These are phyloP conservation scores for Geophilus truncorum DNA, from an alignment of 2,888 invertebrate genomes.

Conservation along the genomic window DNA sequence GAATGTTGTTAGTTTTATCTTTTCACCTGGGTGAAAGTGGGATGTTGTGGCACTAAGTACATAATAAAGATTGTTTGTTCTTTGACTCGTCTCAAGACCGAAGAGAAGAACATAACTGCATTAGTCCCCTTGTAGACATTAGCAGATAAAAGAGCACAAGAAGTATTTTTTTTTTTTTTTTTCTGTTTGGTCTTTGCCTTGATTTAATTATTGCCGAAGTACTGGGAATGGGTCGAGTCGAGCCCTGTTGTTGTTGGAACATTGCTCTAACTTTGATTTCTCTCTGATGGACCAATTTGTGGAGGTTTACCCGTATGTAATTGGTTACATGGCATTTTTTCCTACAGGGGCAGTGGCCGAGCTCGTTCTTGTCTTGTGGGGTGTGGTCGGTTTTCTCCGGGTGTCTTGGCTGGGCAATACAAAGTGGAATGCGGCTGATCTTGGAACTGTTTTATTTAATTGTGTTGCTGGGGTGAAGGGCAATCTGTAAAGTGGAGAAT, in stretches of 20 bases:
- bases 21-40: not conserved
- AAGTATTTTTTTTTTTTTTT: not conserved
- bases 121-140: conserved; percentile 8
- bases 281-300: conserved; percentile 12
- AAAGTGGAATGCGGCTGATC: too few relatives aligned
- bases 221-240: not conserved
- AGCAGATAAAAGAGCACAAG: not conserved
- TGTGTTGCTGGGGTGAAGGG: too few relatives aligned
- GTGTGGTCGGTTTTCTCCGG: too few relatives aligned
- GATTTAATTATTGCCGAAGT: not conserved
- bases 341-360: not conserved
- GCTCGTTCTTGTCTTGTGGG: not conserved
- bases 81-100: conserved; percentile 5
- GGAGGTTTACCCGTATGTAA: conserved; percentile 11
- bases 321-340: not conserved
- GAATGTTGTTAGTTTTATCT: conserved; percentile 18
- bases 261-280: conserved; percentile 6
- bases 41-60: conserved; percentile 11
- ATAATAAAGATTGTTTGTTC: conserved; percentile 14
- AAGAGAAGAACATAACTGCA: not conserved
- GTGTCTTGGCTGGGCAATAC: too few relatives aligned
- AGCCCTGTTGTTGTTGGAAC: not conserved
- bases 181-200: not conserved
- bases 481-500: too few relatives aligned
- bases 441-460: too few relatives aligned